Evolutionary conservation across 2,113 vertebrate species (phyloP).

Genomic region (Progne subis): DNA sequence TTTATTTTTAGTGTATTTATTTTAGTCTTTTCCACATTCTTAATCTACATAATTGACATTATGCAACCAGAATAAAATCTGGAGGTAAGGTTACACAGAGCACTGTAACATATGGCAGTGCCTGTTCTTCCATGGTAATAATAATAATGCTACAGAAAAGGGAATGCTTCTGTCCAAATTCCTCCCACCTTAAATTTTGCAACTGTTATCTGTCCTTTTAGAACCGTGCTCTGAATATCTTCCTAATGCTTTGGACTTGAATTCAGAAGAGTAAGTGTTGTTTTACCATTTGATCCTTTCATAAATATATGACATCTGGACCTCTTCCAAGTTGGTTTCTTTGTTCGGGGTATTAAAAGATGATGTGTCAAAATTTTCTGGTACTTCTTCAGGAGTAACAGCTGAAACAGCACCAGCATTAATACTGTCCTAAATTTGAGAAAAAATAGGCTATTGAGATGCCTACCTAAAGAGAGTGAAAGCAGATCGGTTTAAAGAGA

Average conservation of each 20-base stretch:
- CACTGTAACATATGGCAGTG: not conserved
- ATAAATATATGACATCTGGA: not conserved
- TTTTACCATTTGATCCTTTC: not conserved
- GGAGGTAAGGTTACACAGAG: not conserved
- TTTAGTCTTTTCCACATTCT: not conserved
- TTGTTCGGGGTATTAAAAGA: not conserved
- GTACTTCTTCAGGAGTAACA: not conserved
- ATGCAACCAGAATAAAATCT: conserved; percentile 14
- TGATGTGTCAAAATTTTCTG: not conserved
- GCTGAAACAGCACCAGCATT: not conserved
- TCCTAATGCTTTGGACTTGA: not conserved
- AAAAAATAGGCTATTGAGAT: not conserved
- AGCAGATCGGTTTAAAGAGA: not conserved
- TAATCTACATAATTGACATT: not conserved
- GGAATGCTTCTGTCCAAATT: not conserved
- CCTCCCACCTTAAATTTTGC: not conserved
- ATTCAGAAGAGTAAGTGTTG: not conserved
- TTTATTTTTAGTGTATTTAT: not conserved
- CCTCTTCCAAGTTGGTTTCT: not conserved
- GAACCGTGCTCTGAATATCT: not conserved
- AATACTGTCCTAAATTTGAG: not conserved
- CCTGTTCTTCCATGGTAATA: not conserved
- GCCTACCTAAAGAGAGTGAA: not conserved
- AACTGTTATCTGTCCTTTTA: not conserved
- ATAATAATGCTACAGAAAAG: not conserved